Conservation (phyloP, 2,797 vertebrate genomes). For the Spondyliosoma cantharus region DNA sequence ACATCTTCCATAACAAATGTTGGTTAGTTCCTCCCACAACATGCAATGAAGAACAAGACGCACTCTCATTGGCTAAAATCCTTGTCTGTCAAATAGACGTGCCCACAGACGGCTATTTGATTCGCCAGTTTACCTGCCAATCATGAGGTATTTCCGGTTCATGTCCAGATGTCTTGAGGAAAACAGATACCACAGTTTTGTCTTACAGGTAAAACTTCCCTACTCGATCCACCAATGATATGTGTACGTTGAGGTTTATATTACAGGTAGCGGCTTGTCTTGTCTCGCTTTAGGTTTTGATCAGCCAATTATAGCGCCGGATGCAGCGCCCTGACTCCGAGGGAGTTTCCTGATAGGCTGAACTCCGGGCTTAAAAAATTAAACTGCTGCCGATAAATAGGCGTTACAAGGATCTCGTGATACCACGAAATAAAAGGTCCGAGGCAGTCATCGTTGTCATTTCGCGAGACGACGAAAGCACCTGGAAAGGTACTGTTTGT, state of each 20-base stretch:
- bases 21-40: background rate
- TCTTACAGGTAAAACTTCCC: background rate
- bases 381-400: accelerated
- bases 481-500: constrained; percentile 31
- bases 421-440: constrained; percentile 39
- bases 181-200: background rate
- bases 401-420: constrained; percentile 58
- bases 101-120: constrained; percentile 17
- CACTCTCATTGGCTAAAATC: constrained; percentile 57
- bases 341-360: constrained; percentile 32
- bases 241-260: accelerated
- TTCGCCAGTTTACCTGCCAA: constrained; percentile 41
- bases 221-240: background rate
- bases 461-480: accelerated
- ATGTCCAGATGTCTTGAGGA: accelerated
- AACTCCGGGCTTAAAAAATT: accelerated
- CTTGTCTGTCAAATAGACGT: background rate
- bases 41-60: accelerated
- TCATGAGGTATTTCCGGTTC: accelerated
- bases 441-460: accelerated
- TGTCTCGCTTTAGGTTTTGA: accelerated
- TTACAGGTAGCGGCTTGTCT: accelerated
- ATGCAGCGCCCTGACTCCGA: accelerated
- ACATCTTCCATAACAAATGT: constrained; percentile 80
- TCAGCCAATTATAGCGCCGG: background rate